These are phyloP conservation scores for Hyperoodon ampullatus DNA, from an alignment of 2,113 vertebrate species.

Conservation along the genomic window DNA sequence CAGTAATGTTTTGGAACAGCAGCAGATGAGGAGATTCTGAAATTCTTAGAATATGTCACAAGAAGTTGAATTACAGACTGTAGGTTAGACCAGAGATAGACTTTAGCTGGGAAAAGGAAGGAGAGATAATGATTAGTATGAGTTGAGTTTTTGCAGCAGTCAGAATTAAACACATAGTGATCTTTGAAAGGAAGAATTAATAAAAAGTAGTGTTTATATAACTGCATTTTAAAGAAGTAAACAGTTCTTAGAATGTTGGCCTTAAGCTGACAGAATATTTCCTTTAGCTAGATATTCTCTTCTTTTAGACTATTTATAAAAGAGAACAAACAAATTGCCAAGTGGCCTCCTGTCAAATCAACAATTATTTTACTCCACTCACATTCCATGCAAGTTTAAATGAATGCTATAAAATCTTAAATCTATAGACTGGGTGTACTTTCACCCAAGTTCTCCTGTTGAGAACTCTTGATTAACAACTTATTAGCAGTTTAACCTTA, in stretches of 20 bases:
- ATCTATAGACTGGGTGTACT: slow-evolving; percentile 68
- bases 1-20: not conserved
- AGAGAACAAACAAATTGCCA: not conserved
- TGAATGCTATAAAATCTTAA: slow-evolving; percentile 48
- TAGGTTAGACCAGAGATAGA: not conserved
- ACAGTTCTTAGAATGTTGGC: slow-evolving; percentile 32
- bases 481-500: slow-evolving; percentile 57
- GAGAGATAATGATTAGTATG: not conserved
- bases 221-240: slow-evolving; percentile 25
- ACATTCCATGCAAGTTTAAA: slow-evolving; percentile 63
- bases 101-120: not conserved
- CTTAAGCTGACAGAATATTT: slow-evolving; percentile 23
- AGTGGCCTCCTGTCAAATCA: slow-evolving; percentile 50
- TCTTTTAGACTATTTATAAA: slow-evolving; percentile 17
- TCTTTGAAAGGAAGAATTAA: slow-evolving; percentile 27
- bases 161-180: not conserved
- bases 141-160: not conserved
- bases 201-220: slow-evolving; percentile 40
- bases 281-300: slow-evolving; percentile 31
- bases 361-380: slow-evolving; percentile 39
- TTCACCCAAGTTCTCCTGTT: slow-evolving; percentile 52
- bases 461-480: slow-evolving; percentile 51
- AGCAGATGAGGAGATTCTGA: not conserved
- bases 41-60: not conserved
- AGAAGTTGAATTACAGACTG: not conserved